Percentiles rank a stretch among this genome's conserved stretches.
These are phyloP conservation scores for Drosophila nannoptera DNA, from an alignment of 1,140 invertebrate genomes.

Conservation along the genomic window DNA sequence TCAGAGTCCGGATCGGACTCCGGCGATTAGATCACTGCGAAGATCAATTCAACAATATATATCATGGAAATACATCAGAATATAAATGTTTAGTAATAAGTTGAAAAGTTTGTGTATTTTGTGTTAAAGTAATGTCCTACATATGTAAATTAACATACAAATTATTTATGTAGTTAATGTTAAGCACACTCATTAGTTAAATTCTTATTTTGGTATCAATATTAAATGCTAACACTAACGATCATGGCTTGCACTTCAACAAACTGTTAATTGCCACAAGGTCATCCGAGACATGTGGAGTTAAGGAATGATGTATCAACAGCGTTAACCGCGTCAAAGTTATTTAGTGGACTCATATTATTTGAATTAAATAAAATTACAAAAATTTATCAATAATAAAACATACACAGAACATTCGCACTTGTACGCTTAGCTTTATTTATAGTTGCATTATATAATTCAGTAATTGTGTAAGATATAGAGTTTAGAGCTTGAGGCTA, in stretches of 20 bases:
- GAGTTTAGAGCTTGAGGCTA: constrained; percentile 53
- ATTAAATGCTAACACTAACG: background rate
- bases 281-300: constrained; percentile 9
- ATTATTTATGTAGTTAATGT: too few species aligned
- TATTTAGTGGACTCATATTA: background rate
- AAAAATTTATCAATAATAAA: constrained; percentile 20
- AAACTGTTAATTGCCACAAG: constrained; percentile 24
- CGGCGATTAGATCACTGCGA: too few species aligned
- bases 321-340: constrained; percentile 17
- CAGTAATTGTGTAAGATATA: background rate
- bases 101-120: too few species aligned
- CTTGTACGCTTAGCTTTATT: constrained; percentile 4
- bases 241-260: background rate
- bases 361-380: constrained; percentile 9
- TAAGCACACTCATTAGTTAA: background rate
- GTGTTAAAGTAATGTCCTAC: too few species aligned
- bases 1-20: constrained; percentile 26
- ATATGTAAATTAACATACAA: too few species aligned
- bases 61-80: too few species aligned
- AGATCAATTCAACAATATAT: too few species aligned
- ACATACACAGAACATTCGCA: background rate
- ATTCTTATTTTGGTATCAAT: background rate
- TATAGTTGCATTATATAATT: constrained; percentile 25
- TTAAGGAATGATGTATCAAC: constrained; percentile 11
- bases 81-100: too few species aligned